Conservation (phyloP, 2,113 vertebrate genomes). For the Amphilophus citrinellus region DNA sequence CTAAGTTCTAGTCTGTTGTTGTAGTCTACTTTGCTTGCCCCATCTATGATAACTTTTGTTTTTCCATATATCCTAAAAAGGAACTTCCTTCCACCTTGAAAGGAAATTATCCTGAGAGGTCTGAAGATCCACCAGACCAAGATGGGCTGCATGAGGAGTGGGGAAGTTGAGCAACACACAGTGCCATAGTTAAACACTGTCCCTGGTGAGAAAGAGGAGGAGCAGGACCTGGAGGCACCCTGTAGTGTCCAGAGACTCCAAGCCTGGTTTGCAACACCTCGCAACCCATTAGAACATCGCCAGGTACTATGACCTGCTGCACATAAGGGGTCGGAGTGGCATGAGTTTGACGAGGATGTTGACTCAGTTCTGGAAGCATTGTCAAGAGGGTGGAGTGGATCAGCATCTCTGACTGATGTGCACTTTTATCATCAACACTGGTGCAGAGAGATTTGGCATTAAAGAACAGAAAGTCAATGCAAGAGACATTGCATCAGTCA, state of each 20-base stretch:
- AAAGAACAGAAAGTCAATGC: background rate
- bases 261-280: background rate
- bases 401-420: background rate
- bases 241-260: background rate
- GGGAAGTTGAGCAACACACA: background rate
- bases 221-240: background rate
- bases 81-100: too few relatives aligned
- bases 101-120: background rate
- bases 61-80: too few relatives aligned
- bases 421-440: background rate
- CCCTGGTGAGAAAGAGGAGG: background rate
- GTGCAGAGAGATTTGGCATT: background rate
- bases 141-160: too few relatives aligned
- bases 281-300: background rate
- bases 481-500: background rate
- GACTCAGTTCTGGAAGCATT: background rate
- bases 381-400: background rate
- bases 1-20: too few relatives aligned
- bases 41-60: too few relatives aligned
- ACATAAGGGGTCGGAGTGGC: background rate
- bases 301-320: background rate
- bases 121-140: too few relatives aligned
- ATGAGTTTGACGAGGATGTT: background rate
- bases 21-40: background rate
- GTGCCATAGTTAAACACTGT: too few relatives aligned